Conservation (phyloP, 2,888 invertebrate genomes). For the Ichneumoninae sp. region DNA sequence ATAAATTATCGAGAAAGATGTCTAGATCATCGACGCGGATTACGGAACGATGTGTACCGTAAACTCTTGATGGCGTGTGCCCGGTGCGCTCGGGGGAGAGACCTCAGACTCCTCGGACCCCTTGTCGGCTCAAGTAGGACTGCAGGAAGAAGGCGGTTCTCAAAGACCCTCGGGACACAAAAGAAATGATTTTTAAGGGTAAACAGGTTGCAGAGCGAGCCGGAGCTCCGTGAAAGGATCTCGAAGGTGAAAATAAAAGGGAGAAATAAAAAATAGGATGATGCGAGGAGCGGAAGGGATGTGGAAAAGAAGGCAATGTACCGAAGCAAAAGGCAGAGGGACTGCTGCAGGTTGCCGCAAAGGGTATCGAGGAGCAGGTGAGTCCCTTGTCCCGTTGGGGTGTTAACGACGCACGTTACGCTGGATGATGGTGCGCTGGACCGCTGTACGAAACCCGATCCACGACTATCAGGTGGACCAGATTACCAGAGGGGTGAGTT, state of each 20-base stretch:
- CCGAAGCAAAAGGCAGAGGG: constrained; percentile 8
- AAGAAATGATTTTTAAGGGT: constrained; percentile 40
- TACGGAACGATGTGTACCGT: constrained; percentile 12
- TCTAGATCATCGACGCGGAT: constrained; percentile 16
- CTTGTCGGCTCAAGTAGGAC: constrained; percentile 1
- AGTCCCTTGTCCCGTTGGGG: constrained; percentile 13
- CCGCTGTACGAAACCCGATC: constrained; percentile 33
- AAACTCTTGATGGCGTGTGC: constrained; percentile 19
- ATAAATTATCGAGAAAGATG: constrained; percentile 14
- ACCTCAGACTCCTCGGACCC: background rate
- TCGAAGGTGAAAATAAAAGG: constrained; percentile 5
- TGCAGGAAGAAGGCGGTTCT: constrained; percentile 5
- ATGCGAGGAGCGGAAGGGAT: background rate
- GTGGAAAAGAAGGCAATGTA: background rate
- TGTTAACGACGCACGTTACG: constrained; percentile 50
- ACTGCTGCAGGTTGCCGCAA: background rate
- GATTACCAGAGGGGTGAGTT: constrained; percentile 52
- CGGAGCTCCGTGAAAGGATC: constrained; percentile 1
- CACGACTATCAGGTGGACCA: constrained; percentile 54
- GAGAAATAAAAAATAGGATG: background rate
- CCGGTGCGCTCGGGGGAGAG: constrained; percentile 1
- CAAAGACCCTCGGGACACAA: constrained; percentile 14
- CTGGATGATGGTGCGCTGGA: constrained; percentile 14
- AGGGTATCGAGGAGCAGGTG: constrained; percentile 46
- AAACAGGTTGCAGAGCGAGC: constrained; percentile 25